A percentile compares a stretch with the other conserved stretches of the same genome.
Evolutionary conservation across 2,797 vertebrate genomes (phyloP).

Genomic region (Enteromius radiatus): DNA sequence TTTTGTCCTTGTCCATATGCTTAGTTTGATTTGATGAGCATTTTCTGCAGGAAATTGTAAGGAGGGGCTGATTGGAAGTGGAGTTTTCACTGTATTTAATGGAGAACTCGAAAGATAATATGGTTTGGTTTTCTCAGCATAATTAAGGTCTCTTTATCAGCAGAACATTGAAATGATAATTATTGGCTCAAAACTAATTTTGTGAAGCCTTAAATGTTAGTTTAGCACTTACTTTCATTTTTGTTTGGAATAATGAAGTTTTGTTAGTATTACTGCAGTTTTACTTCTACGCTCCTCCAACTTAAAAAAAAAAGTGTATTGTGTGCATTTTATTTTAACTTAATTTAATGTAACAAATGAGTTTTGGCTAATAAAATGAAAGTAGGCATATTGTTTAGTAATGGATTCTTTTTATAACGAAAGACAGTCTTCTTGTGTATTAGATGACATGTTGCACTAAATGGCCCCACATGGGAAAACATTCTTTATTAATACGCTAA

Average conservation of each 20-base stretch:
- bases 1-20: constrained; percentile 79
- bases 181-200: not conserved
- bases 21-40: constrained; percentile 77
- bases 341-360: too few species aligned
- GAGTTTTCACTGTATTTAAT: constrained; percentile 30
- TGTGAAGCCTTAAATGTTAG: not conserved
- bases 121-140: not conserved
- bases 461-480: not conserved
- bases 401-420: not conserved
- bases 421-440: not conserved
- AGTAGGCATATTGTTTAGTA: not conserved
- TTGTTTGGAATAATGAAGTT: not conserved
- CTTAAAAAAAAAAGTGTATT: not conserved
- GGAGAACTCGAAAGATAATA: not conserved
- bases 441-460: not conserved
- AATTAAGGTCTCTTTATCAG: not conserved
- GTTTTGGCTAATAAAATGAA: not conserved
- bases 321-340: not conserved
- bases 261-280: not conserved
- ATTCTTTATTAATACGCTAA: constrained; percentile 1
- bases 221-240: not conserved
- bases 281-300: not conserved
- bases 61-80: constrained; percentile 23
- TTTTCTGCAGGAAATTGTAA: constrained; percentile 76
- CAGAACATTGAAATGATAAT: not conserved